These are phyloP conservation scores for Philonicus albiceps DNA, from an alignment of 2,888 invertebrate genomes.

Conservation along the genomic window DNA sequence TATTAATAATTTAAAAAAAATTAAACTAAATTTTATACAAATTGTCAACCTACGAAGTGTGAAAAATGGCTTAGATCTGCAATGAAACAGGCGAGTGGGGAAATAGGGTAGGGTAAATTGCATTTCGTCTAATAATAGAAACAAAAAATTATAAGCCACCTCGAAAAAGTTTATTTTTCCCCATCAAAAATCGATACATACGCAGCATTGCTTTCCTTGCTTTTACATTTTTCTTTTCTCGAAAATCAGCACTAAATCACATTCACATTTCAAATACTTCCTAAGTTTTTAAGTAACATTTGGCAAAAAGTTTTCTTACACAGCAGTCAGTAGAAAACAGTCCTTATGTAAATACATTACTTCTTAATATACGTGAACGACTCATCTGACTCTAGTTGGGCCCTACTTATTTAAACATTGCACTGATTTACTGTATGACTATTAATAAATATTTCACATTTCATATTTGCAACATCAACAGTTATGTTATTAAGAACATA, in stretches of 20 bases:
- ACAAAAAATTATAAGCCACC: constrained; percentile 48
- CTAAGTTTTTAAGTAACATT: neutral
- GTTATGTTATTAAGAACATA: neutral
- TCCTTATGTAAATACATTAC: neutral
- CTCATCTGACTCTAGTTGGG: neutral
- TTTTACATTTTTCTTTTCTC: constrained; percentile 33
- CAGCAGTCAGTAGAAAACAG: neutral
- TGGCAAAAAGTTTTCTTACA: neutral
- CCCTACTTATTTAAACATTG: neutral
- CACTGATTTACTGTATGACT: neutral
- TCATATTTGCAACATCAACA: neutral
- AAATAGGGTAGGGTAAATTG: constrained; percentile 13
- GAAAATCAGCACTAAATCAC: neutral
- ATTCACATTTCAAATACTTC: constrained; percentile 19
- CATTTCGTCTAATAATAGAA: constrained; percentile 43
- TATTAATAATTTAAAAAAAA: neutral
- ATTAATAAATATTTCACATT: neutral
- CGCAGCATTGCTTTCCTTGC: constrained; percentile 42
- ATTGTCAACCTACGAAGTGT: neutral
- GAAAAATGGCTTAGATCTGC: constrained; percentile 38
- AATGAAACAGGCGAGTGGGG: constrained; percentile 33
- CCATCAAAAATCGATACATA: constrained; percentile 39
- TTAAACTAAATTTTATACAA: neutral
- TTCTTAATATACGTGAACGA: neutral
- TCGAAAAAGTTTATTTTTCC: constrained; percentile 43